Evolutionary conservation across 2,888 invertebrate genomes (phyloP).

Genomic region (Scaeva pyrastri): DNA sequence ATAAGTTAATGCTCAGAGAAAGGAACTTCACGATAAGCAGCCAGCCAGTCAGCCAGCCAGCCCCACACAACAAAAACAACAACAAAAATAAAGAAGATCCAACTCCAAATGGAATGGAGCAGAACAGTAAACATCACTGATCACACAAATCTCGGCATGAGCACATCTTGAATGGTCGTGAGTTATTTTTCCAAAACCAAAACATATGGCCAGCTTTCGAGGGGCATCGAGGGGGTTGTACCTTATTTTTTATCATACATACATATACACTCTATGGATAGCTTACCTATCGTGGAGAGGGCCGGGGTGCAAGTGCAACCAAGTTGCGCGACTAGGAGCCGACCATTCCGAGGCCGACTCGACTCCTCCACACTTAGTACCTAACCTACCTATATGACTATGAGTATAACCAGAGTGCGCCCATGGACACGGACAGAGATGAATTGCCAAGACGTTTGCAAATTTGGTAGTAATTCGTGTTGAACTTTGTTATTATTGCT

Average conservation of each 20-base stretch:
- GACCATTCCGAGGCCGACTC: conserved; percentile 25
- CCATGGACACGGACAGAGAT: conserved; percentile 76
- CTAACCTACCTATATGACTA: too few species aligned
- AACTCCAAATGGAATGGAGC: conserved; percentile 64
- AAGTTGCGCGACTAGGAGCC: conserved; percentile 63
- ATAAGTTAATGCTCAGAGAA: conserved; percentile 49
- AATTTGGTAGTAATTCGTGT: conserved; percentile 76
- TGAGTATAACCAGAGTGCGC: conserved; percentile 50
- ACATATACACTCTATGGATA: conserved; percentile 1
- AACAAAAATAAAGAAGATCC: conserved; percentile 52
- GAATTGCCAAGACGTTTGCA: conserved; percentile 76
- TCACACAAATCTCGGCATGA: conserved; percentile 74
- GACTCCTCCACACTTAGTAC: conserved; percentile 50
- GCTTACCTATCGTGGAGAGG: conserved; percentile 55
- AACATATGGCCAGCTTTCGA: conserved; percentile 72
- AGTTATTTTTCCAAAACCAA: conserved; percentile 73
- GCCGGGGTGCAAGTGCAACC: conserved; percentile 44
- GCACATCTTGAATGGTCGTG: conserved; percentile 75
- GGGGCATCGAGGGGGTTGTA: conserved; percentile 7
- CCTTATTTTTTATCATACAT: conserved; percentile 4
- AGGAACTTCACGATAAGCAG: conserved; percentile 72
- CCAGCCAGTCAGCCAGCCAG: background rate
- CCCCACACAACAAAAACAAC: background rate
- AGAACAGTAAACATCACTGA: conserved; percentile 59
- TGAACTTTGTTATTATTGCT: conserved; percentile 76